phyloP scores from a whole-genome alignment of 2,888 invertebrate genomes.

The Hedychridium roseum region DNA sequence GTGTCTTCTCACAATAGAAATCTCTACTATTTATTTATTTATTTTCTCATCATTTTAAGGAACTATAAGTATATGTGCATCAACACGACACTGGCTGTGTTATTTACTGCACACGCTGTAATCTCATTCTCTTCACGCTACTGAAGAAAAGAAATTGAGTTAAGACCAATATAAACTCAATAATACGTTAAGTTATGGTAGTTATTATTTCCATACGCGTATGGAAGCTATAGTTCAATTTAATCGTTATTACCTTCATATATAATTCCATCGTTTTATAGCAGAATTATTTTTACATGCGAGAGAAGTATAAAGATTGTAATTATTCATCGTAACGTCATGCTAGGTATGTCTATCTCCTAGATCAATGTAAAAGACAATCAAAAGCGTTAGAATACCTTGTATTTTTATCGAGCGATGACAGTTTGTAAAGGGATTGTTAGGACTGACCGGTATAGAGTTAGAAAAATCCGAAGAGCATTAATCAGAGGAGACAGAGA shows the following conservation, averaged over 20 bases:
- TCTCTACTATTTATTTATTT: conserved; percentile 55
- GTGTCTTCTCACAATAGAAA: conserved; percentile 38
- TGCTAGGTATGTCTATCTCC: conserved; percentile 9
- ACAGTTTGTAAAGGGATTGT: too few relatives aligned
- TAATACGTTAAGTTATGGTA: conserved; percentile 11
- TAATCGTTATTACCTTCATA: conserved; percentile 18
- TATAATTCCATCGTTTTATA: conserved; percentile 26
- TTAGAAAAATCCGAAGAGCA: not conserved
- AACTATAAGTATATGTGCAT: conserved; percentile 19
- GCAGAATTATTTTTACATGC: conserved; percentile 12
- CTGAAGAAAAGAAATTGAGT: conserved; percentile 22
- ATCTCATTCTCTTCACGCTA: conserved; percentile 43
- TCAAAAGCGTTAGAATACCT: conserved; percentile 8
- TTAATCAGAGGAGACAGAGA: conserved; percentile 1
- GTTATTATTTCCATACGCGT: conserved; percentile 9
- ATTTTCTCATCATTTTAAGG: conserved; percentile 32
- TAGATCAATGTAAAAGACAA: conserved; percentile 16
- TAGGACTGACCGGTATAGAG: not conserved
- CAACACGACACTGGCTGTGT: conserved; percentile 25
- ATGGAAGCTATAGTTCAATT: conserved; percentile 2
- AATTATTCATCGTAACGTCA: conserved; percentile 21
- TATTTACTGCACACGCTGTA: conserved; percentile 30
- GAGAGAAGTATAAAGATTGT: conserved; percentile 15
- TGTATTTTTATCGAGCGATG: conserved; percentile 14
- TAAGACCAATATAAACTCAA: conserved; percentile 17